Base-by-base conservation (phyloP, 2,888 invertebrate genomes). In the Rhagophthalmus giganteus region DNA sequence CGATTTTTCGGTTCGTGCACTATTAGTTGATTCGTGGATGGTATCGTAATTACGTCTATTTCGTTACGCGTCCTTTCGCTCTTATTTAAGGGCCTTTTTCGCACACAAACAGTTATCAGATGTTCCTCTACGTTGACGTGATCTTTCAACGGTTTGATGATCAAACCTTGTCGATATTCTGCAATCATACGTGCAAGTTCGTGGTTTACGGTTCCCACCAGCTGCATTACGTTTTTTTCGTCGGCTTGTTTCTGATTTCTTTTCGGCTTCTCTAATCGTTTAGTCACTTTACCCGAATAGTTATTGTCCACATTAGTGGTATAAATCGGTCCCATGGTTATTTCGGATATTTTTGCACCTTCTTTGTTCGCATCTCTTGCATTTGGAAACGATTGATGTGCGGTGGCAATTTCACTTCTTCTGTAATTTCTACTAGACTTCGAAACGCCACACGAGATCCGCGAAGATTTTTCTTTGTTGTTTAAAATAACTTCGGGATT, bases 51-150 rank as follows among this genome's bases (percentile, higher is more conserved):
- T 35, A 99, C 98, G 76, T 97, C 97, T 55, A 96, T 89, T 80
- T 97, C 97, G 69, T 93, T 94, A 58, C 88, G 86, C 33, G 73
- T 72, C 1, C 81, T 53, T 76, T 97, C 97, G 78, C 94, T 96
- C 70, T 92, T 94, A 71, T 95, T 97, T 52, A 98, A 79, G 39
- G 99, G 99, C 65, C 99, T 82, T 75, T 98, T 99, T 53, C 99
- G 79, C 1, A 99, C 96, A 77, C 98, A 98, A 5, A 99, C 99
- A 13, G 94, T 94, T 66, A 99, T 99, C 76, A 96, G 93, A 75
- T 97, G 95, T 75, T 94, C 93, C 68, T 92, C 91, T n/a, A 94
- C 88, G 0, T 83, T 76, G 74, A 97, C 97, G 51, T 85, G 84
- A 62, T 92, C 89, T 13, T 85, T 82, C 45, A 98, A 78, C 16